Base-by-base conservation (phyloP, 2,113 vertebrate species). In the Poecilia latipinna region DNA sequence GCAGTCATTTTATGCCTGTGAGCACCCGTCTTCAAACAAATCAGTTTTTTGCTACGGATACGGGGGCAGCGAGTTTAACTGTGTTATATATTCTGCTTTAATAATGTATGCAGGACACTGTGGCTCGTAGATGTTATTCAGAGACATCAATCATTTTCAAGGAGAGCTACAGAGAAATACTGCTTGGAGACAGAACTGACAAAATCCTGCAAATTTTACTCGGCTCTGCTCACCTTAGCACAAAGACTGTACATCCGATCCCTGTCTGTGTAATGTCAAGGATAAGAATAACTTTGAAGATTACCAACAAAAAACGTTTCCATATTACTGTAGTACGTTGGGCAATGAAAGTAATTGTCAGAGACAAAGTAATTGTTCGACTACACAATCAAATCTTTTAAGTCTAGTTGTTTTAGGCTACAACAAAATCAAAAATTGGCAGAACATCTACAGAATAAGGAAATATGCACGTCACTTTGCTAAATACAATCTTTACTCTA, bases 41-140 rank as follows among this genome's bases (percentile, higher is more conserved):
- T 91, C 79, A 74, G 77, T 74, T 81, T 74, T 65, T 74, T 65
- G 35, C 2, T 19, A 8, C 29, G 44, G 51, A 74, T 28, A 48
- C 4, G 72, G 82, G 74, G 77, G 33, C 77, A 82, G 64, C 2
- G 12, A 81, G 82, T 88, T 79, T 85, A 81, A 84, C 83, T 85
- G 85, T 88, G 86, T 85, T 83, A 61, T 88, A 88, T 89, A 89
- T 86, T 82, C 80, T 80, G 75, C 83, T 89, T 75, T 86, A 82
- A 88, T 85, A 72, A 79, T 70, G 72, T 76, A 51, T 75, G 81
- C 70, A 51, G 33, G 51, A 70, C 68, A 86, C 75, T 87, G 72
- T 70, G 82, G 74, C 54, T 66, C 26, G 13, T 74, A 65, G 73
- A 79, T 72, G 78, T 88, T 83, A 87, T 77, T 87, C 85, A 82